Base-by-base conservation (phyloP, 2,888 invertebrate species). In the Oligia strigilis region DNA sequence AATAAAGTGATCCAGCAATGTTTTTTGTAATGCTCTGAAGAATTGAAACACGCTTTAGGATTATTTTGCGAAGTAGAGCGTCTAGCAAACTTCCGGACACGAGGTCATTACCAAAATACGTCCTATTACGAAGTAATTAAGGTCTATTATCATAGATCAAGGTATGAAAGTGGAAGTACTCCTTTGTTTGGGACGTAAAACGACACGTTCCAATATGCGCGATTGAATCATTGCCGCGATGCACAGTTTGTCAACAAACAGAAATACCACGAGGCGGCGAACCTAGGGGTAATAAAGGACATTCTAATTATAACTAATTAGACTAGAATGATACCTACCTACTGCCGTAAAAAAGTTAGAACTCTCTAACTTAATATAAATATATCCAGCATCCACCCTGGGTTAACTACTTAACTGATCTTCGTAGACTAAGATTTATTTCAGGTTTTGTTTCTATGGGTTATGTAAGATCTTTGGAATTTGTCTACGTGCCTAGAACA, bases 171-270 rank as follows among this genome's bases (percentile, higher is more conserved):
- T 82, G 73, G 70, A 82, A 69, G 67, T 80, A 60, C 69, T 40
- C 72, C 78, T 80, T 86, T 86, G 89, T 89, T 89, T 85, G 77
- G 74, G 62, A 81, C 81, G 82, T 80, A 85, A 83, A 73, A 64
- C 88, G 76, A 83, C 74, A 80, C 79, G 86, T 84, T 76, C 77
- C 84, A 83, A 86, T 89, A 83, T 75, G 87, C 83, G 76, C 80
- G 87, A 90, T 91, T 90, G 91, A 92, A 89, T 92, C 92, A 92
- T 90, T 89, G 88, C 87, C 66, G 81, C 86, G 76, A 85, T 83
- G 83, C 77, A 75, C 74, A 89, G 91, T 92, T 92, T 92, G 90
- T 92, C 92, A 92, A 92, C 90, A 92, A 81, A 78, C 91, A 72
- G 90, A 91, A 92, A 92, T 92, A 92, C 82, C 88, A 79, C 82